Conservation (phyloP, 1,140 invertebrate genomes). For the Plodia interpunctella region DNA sequence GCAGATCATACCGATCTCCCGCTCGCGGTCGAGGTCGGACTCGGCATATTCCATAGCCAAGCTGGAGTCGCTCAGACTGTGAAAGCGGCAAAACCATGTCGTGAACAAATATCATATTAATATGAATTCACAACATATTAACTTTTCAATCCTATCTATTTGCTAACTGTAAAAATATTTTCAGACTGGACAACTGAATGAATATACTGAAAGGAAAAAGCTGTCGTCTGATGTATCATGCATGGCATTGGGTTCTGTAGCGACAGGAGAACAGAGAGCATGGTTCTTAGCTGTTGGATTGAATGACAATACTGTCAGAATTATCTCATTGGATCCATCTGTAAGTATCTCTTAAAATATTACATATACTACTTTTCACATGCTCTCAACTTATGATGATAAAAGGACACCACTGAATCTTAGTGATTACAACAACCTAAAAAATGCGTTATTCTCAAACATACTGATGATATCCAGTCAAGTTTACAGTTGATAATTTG, state of each 20-base stretch:
- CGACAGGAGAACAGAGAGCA: conserved; percentile 95
- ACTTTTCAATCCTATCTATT: conserved; percentile 5
- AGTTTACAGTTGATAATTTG: not conserved
- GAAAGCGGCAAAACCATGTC: conserved; percentile 75
- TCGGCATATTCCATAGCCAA: conserved; percentile 75
- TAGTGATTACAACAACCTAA: conserved; percentile 71
- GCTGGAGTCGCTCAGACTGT: conserved; percentile 64
- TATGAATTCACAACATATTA: conserved; percentile 2
- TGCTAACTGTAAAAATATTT: conserved; percentile 31
- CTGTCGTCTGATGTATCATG: conserved; percentile 98
- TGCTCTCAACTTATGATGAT: conserved; percentile 74
- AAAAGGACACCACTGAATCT: conserved; percentile 74
- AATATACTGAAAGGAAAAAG: conserved; percentile 97
- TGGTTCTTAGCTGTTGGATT: conserved; percentile 98
- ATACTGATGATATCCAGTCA: conserved; percentile 32
- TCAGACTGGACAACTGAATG: conserved; percentile 97
- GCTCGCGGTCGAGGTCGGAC: conserved; percentile 53
- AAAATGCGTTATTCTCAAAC: conserved; percentile 73
- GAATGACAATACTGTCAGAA: conserved; percentile 97
- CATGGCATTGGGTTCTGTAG: conserved; percentile 98
- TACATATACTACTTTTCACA: conserved; percentile 15
- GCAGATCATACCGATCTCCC: conserved; percentile 55
- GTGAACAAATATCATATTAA: conserved; percentile 47
- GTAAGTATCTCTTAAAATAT: conserved; percentile 72
- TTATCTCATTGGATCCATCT: conserved; percentile 97